These are phyloP conservation scores for Centropus bengalensis DNA, from an alignment of 2,113 vertebrate genomes.

Conservation along the genomic window DNA sequence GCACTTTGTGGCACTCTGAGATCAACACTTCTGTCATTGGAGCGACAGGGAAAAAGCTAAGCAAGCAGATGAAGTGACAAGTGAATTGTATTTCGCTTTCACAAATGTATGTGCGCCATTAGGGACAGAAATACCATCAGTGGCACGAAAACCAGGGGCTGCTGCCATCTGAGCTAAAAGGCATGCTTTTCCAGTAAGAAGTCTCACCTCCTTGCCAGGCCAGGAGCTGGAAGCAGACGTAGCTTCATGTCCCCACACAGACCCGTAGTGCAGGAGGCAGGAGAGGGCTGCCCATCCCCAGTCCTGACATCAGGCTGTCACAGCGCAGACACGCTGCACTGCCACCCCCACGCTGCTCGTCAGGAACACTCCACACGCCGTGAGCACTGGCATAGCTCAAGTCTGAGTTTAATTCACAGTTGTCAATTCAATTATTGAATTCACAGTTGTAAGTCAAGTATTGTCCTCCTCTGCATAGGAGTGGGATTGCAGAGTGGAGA, in stretches of 20 bases:
- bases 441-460: not conserved
- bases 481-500: not conserved
- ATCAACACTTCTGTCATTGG: not conserved
- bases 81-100: not conserved
- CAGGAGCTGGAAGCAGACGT: not conserved
- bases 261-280: not conserved
- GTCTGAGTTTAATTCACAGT: not conserved
- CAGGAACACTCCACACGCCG: not conserved
- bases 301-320: not conserved
- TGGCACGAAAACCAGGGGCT: not conserved
- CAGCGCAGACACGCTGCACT: not conserved
- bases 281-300: not conserved
- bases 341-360: not conserved
- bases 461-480: not conserved
- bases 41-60: not conserved
- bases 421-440: not conserved
- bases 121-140: not conserved
- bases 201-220: not conserved
- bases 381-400: not conserved
- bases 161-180: not conserved
- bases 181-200: not conserved
- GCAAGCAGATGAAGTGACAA: not conserved
- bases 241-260: fast-evolving
- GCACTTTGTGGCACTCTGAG: not conserved
- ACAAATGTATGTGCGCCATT: not conserved